Evolutionary conservation across 92 coral and sea anemone genomes (phyloP), one percentile per base, ranked within the genome.

Genomic region (Paragorgia papillata): DNA sequence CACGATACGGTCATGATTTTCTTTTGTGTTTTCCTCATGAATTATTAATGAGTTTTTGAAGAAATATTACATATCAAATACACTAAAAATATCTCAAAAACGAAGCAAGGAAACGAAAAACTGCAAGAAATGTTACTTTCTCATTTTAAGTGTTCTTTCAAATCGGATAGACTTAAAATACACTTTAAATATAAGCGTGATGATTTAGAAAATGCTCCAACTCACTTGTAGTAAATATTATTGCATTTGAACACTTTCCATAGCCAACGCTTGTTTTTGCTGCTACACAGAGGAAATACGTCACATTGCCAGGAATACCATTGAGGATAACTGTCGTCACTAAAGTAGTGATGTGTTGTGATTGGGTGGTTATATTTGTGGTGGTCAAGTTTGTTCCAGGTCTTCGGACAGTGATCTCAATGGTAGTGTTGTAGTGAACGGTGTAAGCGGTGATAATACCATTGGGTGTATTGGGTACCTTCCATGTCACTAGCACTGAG

Each of bases 231-330:
- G 71, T 76, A 9, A 82, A 79, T 12, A 30, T 7, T 19, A 61
- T 8, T 24, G 78, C 31, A n/a, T 49, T 82, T 17, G 78, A 85
- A 22, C 59, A 51, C 31, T 80, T 77, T 17, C 99, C 99, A 69
- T 83, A 80, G 37, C 99, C 99, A 46, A 84, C 82, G 55, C 82
- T 79, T 15, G 99, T 89, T 74, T 57, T 86, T 18, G 97, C 99
- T 75, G 83, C 78, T 22, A 95, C 93, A 87, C 90, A 95, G 2
- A 95, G 74, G 48, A 49, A 74, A 83, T 86, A 85, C 19, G 97
- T 95, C 49, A 91, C 84, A 70, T 94, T 91, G n/a, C 90, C 88
- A 62, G 56, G 31, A 66, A 87, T 66, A 79, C 85, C 70, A 22
- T 21, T 37, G 25, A 94, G 66, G 15, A 50, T 62, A 31, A 74